Evolutionary conservation across 1,140 invertebrate genomes (phyloP).

Genomic region (Cydia fagiglandana): DNA sequence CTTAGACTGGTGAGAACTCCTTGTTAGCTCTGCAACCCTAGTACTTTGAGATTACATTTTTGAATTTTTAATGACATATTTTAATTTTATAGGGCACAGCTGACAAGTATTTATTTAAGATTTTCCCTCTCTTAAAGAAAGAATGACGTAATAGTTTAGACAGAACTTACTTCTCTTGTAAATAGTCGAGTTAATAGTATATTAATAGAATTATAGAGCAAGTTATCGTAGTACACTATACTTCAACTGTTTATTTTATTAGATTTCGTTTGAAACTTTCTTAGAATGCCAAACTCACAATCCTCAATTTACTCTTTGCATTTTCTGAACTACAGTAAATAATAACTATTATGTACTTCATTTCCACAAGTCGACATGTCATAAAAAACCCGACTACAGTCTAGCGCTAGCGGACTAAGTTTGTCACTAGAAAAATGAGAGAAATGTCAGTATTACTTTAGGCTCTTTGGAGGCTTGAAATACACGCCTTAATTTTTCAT

Average conservation of each 20-base stretch:
- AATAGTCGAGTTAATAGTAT: slow-evolving; percentile 13
- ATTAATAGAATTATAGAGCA: slow-evolving; percentile 15
- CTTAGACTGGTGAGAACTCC: slow-evolving; percentile 90
- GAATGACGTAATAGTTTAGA: slow-evolving; percentile 1
- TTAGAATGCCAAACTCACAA: slow-evolving; percentile 13
- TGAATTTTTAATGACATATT: not conserved
- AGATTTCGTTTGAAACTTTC: slow-evolving; percentile 24
- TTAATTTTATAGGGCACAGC: slow-evolving; percentile 9
- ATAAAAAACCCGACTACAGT: no score
- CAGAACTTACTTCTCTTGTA: slow-evolving; percentile 1
- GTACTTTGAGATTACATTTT: not conserved
- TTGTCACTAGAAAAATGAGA: no score
- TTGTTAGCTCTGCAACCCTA: not conserved
- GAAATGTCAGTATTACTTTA: no score
- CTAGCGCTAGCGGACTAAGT: no score
- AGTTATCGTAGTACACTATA: slow-evolving; percentile 25
- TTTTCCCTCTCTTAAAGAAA: slow-evolving; percentile 7
- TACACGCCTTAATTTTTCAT: no score
- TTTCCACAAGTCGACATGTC: no score
- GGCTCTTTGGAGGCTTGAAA: no score
- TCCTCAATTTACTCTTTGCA: not conserved
- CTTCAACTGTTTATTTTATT: slow-evolving; percentile 28
- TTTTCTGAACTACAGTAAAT: not conserved
- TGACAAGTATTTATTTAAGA: slow-evolving; percentile 11
- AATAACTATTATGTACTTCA: not conserved